Evolutionary conservation across 2,888 invertebrate species (phyloP), one percentile per base, ranked within the genome.

Genomic region (Furcula furcula): DNA sequence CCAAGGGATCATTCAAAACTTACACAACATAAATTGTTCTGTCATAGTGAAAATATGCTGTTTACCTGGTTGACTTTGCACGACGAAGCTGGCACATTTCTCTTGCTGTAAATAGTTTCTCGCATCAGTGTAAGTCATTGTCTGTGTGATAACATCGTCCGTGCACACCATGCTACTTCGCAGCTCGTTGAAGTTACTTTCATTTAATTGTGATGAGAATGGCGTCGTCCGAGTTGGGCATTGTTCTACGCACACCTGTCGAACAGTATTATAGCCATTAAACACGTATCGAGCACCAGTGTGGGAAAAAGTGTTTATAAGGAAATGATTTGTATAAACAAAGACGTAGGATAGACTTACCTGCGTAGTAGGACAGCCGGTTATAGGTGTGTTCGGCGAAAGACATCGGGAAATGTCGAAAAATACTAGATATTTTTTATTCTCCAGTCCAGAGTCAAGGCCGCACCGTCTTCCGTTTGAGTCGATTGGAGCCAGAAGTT

Each of bases 321-420:
- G n/a, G n/a, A n/a, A n/a, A n/a, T n/a, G n/a, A n/a, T n/a, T n/a
- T n/a, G n/a, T n/a, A n/a, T n/a, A n/a, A n/a, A n/a, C n/a, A n/a
- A n/a, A n/a, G n/a, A n/a, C n/a, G n/a, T n/a, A n/a, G n/a, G n/a
- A 4, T 7, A 16, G 15, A 36, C 55, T 54, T 58, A 71, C 95
- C 91, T 97, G 97, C 3, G 93, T 92, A 2, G 97, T 97, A 3
- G 92, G 91, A 65, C 97, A 97, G 0, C 94, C 94, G 5, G 91
- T 90, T 25, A 94, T 90, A 1, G 95, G 91, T 10, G 94, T 92
- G 1, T 91, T 80, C 0, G 94, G 92, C 29, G 91, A 90, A 13
- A 94, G 87, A 80, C 98, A 98, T 70, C 93, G 90, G 0, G 93
- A 90, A 45, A 95, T 84, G 80, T 98, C 94, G 69, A 97, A 98